Conservation (phyloP, 2,888 invertebrate species). For the Brassicogethes aeneus region DNA sequence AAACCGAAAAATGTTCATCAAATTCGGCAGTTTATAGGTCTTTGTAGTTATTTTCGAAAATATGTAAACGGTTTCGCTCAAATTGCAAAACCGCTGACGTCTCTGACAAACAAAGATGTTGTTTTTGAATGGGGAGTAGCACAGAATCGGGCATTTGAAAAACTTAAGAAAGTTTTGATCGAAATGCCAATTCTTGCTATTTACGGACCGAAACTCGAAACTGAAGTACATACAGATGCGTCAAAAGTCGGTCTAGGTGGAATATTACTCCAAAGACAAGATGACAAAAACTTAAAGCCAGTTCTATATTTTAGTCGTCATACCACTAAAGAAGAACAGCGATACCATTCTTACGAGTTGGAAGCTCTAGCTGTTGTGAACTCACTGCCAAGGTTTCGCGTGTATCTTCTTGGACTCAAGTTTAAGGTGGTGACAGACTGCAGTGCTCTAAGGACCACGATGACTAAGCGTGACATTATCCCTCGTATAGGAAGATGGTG, state of each 20-base stretch:
- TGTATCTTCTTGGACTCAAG: slow-evolving; percentile 12
- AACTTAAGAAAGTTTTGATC: slow-evolving; percentile 6
- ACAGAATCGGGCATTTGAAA: slow-evolving; percentile 9
- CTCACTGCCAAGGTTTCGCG: slow-evolving; percentile 10
- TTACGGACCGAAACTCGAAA: slow-evolving; percentile 5
- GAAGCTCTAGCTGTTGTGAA: slow-evolving; percentile 13
- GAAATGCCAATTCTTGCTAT: slow-evolving; percentile 5
- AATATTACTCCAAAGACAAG: slow-evolving; percentile 21
- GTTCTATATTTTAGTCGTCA: slow-evolving; percentile 21
- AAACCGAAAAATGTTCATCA: too few species aligned
- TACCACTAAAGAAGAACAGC: slow-evolving; percentile 18
- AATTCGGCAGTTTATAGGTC: too few species aligned
- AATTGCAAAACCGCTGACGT: too few species aligned
- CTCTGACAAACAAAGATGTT: too few species aligned
- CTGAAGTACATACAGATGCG: slow-evolving; percentile 21
- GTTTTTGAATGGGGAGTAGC: too few species aligned
- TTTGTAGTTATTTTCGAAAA: too few species aligned
- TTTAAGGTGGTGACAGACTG: too few species aligned
- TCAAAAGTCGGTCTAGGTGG: slow-evolving; percentile 20
- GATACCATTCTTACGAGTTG: too few species aligned
- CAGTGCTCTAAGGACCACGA: too few species aligned
- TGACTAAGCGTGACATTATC: too few species aligned
- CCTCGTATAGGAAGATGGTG: too few species aligned
- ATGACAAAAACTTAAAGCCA: slow-evolving; percentile 15
- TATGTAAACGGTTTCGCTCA: too few species aligned